Evolutionary conservation across 2,888 invertebrate species (phyloP).

Genomic region (Drosophila aldrichi): DNA sequence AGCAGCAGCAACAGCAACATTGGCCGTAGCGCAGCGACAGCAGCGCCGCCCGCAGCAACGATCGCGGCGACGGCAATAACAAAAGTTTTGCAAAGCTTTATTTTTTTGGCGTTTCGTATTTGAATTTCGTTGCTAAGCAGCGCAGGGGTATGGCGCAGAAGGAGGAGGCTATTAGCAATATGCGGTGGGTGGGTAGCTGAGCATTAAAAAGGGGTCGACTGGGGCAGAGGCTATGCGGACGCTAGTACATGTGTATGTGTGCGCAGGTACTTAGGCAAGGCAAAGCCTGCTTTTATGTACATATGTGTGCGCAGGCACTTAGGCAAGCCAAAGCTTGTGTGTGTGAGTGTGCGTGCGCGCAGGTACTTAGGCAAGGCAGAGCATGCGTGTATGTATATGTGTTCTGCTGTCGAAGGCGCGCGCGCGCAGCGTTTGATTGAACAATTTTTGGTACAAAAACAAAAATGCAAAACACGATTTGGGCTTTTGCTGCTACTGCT

Average conservation of each 20-base stretch:
- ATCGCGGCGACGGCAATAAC: slow-evolving; percentile 40
- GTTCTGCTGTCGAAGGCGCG: slow-evolving; percentile 44
- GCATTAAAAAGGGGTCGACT: slow-evolving; percentile 15
- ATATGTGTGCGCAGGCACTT: background rate
- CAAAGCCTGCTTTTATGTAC: background rate
- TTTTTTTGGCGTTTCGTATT: slow-evolving; percentile 50
- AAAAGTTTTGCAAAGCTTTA: slow-evolving; percentile 70
- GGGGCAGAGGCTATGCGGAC: slow-evolving; percentile 6
- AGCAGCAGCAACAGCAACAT: background rate
- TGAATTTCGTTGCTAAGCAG: slow-evolving; percentile 38
- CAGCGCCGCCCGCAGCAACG: slow-evolving; percentile 31
- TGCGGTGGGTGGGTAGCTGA: background rate
- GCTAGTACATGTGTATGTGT: background rate
- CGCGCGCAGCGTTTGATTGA: slow-evolving; percentile 47
- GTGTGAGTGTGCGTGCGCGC: too few relatives aligned
- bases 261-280: background rate
- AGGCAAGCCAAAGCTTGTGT: background rate
- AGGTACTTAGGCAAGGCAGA: background rate
- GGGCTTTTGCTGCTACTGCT: slow-evolving; percentile 26
- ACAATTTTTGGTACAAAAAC: slow-evolving; percentile 44
- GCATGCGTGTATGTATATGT: background rate
- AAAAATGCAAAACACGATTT: slow-evolving; percentile 69
- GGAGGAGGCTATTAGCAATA: background rate
- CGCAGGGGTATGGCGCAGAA: background rate
- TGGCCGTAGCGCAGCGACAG: background rate